Evolutionary conservation across 1,140 invertebrate species (phyloP), one percentile per base, ranked within the genome.

Genomic region (Hylaeus volcanicus): DNA sequence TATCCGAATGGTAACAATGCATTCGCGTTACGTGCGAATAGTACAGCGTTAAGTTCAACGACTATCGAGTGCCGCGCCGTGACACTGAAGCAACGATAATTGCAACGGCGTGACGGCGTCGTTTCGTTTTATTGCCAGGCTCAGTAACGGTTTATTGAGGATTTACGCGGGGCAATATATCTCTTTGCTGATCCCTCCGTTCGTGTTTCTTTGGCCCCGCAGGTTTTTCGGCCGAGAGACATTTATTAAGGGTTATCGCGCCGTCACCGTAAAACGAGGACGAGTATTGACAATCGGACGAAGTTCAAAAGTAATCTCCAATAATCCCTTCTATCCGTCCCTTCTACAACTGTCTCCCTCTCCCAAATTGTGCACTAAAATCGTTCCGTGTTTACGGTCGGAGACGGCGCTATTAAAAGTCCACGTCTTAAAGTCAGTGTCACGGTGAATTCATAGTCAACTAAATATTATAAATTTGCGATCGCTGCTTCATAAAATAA

Each of bases 161-260:
- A 87, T 87, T 87, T 87, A 87, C 86, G 82, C 68, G 85, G 72
- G 68, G 85, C 85, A 84, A 87, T 87, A 87, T 87, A 87, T 87
- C 86, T 87, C 85, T 48, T 39, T 76, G 80, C 71, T 88, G 86
- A 88, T 88, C 86, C 86, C 86, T 83, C 64, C 80, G 80, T 83
- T 81, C 80, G 80, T 83, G 83, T 87, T 88, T 85, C 86, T 87
- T 87, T 85, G 73, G 79, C 76, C 83, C 83, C 86, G 83, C 73
- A 88, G 86, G 66, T 88, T 88, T 88, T 88, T 87, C 81, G 86
- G 79, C 75, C 74, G 70, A 48, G 78, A 87, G 85, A 88, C 86
- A 87, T 88, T 88, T 88, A 88, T 88, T 88, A 85, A 88, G 86
- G 86, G 86, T 88, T 88, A 88, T 88, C 86, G 86, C 74, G 83